Evolutionary conservation across 2,888 invertebrate genomes (phyloP), one percentile per base, ranked within the genome.

Genomic region (Cephus pulcher): DNA sequence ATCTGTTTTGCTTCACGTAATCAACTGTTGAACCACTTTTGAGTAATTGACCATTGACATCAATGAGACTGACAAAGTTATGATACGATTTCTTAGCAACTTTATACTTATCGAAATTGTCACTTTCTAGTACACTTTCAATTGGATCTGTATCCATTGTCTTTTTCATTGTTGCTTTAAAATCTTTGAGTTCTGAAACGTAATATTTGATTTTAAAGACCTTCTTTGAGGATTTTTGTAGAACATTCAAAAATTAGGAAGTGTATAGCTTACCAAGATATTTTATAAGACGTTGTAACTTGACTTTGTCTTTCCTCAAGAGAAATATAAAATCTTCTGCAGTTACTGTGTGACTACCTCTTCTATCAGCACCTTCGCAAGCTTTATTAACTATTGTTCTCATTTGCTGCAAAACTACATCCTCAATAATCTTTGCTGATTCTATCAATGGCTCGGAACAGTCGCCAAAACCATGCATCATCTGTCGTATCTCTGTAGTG

Each of bases 401-500:
- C 84, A 98, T 93, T 91, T 98, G 98, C 84, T 96, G 95, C 76
- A 96, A 93, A 0, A 97, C 95, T 78, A 98, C 95, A 82, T 94
- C 95, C 92, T 98, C 98, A 0, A 98, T 95, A 75, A 98, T 92
- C 78, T 95, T 94, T 0, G 98, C 97, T 1, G 98, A 96, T 73
- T 96, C 97, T 0, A 95, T 93, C 71, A 96, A 94, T 0, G 98
- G 98, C 81, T 95, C 95, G 33, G 95, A 94, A 87, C 96, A 96
- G 88, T 98, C 98, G 0, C 98, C 98, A 89, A 98, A 97, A n/a
- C 97, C 98, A 86, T 97, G 96, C 98, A 97, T 96, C 94, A 97
- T 97, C 86, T 95, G 94, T 0, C 96, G 95, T 84, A 97, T 96
- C 92, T 97, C 96, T 91, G 74, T 12, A 85, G 56, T n/a, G 15